Evolutionary conservation across 2,797 vertebrate species (phyloP).

Genomic region (Notoglanidium macrostoma): DNA sequence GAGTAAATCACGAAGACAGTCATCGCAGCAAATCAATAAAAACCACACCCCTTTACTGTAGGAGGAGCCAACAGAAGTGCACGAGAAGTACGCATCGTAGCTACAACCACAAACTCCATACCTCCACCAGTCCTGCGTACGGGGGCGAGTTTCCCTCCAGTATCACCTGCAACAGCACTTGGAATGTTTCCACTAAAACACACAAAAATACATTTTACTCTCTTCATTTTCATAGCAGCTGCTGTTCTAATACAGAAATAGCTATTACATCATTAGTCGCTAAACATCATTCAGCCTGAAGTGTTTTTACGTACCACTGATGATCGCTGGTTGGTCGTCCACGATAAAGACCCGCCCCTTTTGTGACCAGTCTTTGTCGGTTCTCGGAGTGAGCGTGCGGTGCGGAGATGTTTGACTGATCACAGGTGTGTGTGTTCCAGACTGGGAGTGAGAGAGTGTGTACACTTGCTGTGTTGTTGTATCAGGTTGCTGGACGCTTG

Average conservation of each 20-base stretch:
- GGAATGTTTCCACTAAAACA: slow-evolving; percentile 68
- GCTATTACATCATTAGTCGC: background rate
- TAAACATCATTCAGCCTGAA: no score
- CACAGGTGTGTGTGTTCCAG: slow-evolving; percentile 28
- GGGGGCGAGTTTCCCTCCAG: slow-evolving; percentile 63
- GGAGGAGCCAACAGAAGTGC: background rate
- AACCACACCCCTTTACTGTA: background rate
- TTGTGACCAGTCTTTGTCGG: slow-evolving; percentile 34
- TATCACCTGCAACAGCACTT: slow-evolving; percentile 75
- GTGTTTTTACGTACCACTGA: slow-evolving; percentile 65
- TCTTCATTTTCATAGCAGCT: no score
- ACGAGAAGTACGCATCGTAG: no score
- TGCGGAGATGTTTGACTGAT: slow-evolving; percentile 1
- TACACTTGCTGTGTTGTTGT: background rate
- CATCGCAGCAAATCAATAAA: background rate
- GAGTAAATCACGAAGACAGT: background rate
- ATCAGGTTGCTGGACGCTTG: slow-evolving; percentile 27
- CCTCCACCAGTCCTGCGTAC: slow-evolving; percentile 56
- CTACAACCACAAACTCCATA: slow-evolving; percentile 48
- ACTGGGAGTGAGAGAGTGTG: background rate
- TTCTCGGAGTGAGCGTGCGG: slow-evolving; percentile 12
- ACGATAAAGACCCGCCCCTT: slow-evolving; percentile 67
- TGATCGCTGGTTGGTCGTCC: slow-evolving; percentile 66
- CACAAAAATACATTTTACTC: background rate
- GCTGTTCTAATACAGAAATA: background rate